These are phyloP conservation scores for Platysteira castanea DNA, from an alignment of 2,113 vertebrate genomes.

Conservation along the genomic window DNA sequence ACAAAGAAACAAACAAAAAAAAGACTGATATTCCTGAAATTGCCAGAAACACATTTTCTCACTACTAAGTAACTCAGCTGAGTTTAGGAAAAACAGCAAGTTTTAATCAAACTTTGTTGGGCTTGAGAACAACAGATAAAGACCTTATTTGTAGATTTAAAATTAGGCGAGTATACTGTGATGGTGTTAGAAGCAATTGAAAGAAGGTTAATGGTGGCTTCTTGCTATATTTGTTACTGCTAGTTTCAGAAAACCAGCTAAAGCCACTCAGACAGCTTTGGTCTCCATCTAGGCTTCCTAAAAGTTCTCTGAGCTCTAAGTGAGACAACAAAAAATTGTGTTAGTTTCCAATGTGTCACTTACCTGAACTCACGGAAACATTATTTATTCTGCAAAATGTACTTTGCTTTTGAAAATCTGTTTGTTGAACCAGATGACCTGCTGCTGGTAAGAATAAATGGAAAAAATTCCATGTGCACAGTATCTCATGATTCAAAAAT, in stretches of 20 bases:
- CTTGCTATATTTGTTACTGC: background rate
- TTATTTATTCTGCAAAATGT: constrained; percentile 16
- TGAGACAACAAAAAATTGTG: background rate
- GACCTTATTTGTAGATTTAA: background rate
- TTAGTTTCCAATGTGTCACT: background rate
- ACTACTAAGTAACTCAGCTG: background rate
- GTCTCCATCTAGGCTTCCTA: background rate
- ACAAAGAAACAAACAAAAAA: background rate
- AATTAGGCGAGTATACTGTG: background rate
- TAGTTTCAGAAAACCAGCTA: background rate
- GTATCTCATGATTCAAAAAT: background rate
- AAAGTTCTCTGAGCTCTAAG: background rate
- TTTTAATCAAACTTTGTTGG: background rate
- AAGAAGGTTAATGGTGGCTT: background rate
- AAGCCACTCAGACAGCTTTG: background rate
- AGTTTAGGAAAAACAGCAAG: background rate
- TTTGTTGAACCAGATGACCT: background rate
- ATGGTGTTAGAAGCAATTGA: background rate
- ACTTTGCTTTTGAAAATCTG: constrained; percentile 27
- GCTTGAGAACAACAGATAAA: background rate
- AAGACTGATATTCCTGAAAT: background rate
- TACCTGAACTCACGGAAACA: background rate
- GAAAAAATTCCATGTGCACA: background rate
- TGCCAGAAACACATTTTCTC: background rate
- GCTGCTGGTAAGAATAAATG: background rate